phyloP scores from a whole-genome alignment of 2,797 vertebrate species.

The Premnoplex brunnescens region DNA sequence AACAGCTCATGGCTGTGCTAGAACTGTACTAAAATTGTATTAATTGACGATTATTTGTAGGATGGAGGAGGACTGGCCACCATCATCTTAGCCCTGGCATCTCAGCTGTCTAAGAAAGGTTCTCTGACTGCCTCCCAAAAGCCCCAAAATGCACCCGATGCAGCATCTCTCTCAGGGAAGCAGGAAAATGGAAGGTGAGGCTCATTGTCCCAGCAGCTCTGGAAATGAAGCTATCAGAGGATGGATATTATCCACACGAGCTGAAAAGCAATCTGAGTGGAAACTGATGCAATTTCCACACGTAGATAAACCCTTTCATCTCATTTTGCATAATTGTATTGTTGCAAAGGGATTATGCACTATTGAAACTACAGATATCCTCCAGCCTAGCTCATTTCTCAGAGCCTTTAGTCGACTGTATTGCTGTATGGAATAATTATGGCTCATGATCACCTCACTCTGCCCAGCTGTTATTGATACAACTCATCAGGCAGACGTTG shows the following conservation, averaged over 20 bases:
- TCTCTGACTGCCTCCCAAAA: background rate
- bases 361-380: background rate
- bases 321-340: background rate
- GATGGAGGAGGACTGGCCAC: background rate
- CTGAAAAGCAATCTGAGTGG: background rate
- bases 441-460: background rate
- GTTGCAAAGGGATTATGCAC: background rate
- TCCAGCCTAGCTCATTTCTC: background rate
- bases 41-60: background rate
- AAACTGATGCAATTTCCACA: background rate
- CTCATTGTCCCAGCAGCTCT: background rate
- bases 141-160: accelerated
- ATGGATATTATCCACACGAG: background rate
- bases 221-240: background rate
- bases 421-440: background rate
- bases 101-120: background rate
- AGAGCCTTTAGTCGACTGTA: background rate
- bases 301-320: background rate
- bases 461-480: constrained; percentile 10
- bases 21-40: background rate
- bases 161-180: background rate
- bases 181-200: background rate
- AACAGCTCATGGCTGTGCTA: background rate
- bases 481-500: constrained; percentile 10
- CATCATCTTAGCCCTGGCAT: background rate